Evolutionary conservation across 2,113 vertebrate species (phyloP).

Genomic region (Caracal caracal): DNA sequence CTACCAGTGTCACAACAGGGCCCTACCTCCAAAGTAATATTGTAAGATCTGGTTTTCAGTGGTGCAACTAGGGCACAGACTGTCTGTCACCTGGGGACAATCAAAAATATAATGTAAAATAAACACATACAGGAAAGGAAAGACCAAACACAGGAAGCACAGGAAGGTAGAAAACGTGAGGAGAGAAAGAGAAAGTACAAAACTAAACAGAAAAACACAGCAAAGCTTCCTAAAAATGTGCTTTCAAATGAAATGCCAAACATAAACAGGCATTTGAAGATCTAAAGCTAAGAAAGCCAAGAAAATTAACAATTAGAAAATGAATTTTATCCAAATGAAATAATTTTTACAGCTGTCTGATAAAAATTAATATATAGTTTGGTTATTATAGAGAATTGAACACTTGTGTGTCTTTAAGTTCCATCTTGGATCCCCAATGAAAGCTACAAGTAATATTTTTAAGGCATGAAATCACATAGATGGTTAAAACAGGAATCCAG

Average conservation of each 20-base stretch:
- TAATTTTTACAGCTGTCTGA: neutral
- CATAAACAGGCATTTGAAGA: neutral
- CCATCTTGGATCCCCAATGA: neutral
- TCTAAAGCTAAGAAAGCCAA: neutral
- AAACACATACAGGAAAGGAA: neutral
- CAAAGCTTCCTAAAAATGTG: neutral
- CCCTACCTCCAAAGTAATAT: neutral
- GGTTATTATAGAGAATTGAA: neutral
- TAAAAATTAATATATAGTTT: neutral
- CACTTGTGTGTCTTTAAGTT: neutral
- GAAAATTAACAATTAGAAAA: neutral
- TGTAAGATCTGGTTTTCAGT: neutral
- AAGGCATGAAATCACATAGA: neutral
- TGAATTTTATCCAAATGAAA: neutral
- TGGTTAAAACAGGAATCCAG: neutral
- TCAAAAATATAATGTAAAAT: neutral
- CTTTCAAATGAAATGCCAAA: neutral
- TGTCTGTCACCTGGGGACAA: neutral
- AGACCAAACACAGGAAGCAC: neutral
- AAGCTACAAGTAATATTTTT: neutral
- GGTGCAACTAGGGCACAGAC: neutral
- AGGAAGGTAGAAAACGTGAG: neutral
- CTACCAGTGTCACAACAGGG: neutral
- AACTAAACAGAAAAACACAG: neutral
- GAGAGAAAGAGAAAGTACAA: neutral